These are phyloP conservation scores for Barnardius zonarius DNA, from an alignment of 2,113 vertebrate species.

Conservation along the genomic window DNA sequence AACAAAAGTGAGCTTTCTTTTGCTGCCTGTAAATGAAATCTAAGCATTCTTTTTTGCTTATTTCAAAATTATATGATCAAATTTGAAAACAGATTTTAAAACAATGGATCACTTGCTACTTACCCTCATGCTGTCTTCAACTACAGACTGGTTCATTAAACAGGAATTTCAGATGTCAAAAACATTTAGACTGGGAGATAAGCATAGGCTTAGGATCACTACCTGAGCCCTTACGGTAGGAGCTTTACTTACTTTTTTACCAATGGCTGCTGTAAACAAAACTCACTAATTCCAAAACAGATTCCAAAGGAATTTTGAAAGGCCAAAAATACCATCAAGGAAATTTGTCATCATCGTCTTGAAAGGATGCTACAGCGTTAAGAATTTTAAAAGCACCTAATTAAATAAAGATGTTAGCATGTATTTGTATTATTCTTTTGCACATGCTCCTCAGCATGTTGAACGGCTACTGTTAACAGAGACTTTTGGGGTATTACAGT, in stretches of 20 bases:
- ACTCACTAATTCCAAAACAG: not conserved
- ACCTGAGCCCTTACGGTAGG: not conserved
- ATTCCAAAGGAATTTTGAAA: not conserved
- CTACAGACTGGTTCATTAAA: not conserved
- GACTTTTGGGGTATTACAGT: not conserved
- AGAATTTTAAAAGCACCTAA: not conserved
- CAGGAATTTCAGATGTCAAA: not conserved
- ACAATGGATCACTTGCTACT: fast-evolving
- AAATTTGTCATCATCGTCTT: not conserved
- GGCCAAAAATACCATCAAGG: not conserved
- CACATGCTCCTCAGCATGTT: not conserved
- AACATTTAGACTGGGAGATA: not conserved
- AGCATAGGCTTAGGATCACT: not conserved
- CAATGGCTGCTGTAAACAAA: not conserved
- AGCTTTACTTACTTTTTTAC: not conserved
- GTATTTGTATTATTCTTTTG: not conserved
- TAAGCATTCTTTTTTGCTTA: not conserved
- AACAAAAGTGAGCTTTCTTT: not conserved
- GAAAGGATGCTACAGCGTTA: not conserved
- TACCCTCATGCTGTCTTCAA: not conserved
- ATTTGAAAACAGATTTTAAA: not conserved
- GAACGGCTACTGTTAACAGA: not conserved
- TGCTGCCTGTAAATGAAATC: not conserved
- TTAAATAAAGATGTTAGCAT: not conserved
- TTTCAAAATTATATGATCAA: not conserved